These are phyloP conservation scores for Cylindroiulus punctatus DNA, from an alignment of 2,888 invertebrate species.

Conservation along the genomic window DNA sequence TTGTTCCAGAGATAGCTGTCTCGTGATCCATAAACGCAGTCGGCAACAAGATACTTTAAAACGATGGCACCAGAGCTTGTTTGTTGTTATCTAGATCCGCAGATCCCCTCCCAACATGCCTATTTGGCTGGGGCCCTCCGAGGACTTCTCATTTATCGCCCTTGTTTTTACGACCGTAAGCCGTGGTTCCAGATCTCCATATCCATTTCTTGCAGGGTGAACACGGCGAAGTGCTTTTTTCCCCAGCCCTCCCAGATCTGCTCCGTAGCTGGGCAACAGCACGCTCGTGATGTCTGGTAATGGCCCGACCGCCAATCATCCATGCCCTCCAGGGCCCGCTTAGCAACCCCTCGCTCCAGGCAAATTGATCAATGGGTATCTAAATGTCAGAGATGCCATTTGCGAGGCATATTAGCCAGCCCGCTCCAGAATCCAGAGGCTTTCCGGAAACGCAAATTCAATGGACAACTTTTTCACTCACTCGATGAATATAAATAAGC, in stretches of 20 bases:
- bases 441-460: neutral
- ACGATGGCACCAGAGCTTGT: slow-evolving; percentile 11
- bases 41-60: slow-evolving; percentile 32
- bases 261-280: slow-evolving; percentile 13
- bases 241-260: neutral
- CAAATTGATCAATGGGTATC: slow-evolving; percentile 12
- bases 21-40: slow-evolving; percentile 24
- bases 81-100: slow-evolving; percentile 9
- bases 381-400: slow-evolving; percentile 27
- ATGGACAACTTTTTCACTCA: neutral
- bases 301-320: neutral
- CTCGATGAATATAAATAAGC: slow-evolving; percentile 15
- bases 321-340: slow-evolving; percentile 1
- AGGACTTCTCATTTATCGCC: slow-evolving; percentile 32
- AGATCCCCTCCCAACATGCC: slow-evolving; percentile 20
- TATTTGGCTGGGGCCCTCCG: neutral
- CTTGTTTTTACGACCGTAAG: neutral
- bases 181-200: neutral
- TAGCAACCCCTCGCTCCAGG: neutral
- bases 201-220: neutral
- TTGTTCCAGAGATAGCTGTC: slow-evolving; percentile 10
- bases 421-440: neutral
- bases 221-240: neutral
- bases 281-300: slow-evolving; percentile 1
- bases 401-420: neutral